phyloP scores from a whole-genome alignment of 2,113 vertebrate genomes.

The Percina caprodes region DNA sequence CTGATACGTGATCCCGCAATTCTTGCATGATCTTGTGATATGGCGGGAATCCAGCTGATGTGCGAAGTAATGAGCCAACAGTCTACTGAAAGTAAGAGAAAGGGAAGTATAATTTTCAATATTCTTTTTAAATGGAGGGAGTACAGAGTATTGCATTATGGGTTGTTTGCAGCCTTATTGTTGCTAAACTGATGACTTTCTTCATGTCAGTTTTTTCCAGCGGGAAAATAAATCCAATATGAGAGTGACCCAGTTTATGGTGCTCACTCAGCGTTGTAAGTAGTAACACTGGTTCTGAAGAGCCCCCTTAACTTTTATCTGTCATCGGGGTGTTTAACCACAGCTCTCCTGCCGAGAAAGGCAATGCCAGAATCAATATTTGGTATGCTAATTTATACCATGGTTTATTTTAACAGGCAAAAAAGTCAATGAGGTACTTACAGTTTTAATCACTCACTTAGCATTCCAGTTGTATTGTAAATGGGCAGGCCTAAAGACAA shows the following conservation, averaged over 20 bases:
- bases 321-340: constrained; percentile 16
- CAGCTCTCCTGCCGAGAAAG: background rate
- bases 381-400: constrained; percentile 20
- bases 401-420: constrained; percentile 44
- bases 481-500: constrained; percentile 50
- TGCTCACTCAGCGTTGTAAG: background rate
- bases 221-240: background rate
- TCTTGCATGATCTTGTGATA: too few relatives aligned
- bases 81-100: too few relatives aligned
- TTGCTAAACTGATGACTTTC: background rate
- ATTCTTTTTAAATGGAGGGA: background rate
- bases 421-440: constrained; percentile 57
- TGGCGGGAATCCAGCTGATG: too few relatives aligned
- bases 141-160: background rate
- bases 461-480: constrained; percentile 57
- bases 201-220: background rate
- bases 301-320: background rate
- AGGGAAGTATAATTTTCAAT: background rate
- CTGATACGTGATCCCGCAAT: too few relatives aligned
- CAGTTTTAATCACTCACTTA: constrained; percentile 62
- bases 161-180: background rate
- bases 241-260: background rate
- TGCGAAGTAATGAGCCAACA: too few relatives aligned
- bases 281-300: background rate
- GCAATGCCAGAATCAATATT: constrained; percentile 30